Evolutionary conservation across 2,888 invertebrate genomes (phyloP).

Genomic region (Oscheius sp.): DNA sequence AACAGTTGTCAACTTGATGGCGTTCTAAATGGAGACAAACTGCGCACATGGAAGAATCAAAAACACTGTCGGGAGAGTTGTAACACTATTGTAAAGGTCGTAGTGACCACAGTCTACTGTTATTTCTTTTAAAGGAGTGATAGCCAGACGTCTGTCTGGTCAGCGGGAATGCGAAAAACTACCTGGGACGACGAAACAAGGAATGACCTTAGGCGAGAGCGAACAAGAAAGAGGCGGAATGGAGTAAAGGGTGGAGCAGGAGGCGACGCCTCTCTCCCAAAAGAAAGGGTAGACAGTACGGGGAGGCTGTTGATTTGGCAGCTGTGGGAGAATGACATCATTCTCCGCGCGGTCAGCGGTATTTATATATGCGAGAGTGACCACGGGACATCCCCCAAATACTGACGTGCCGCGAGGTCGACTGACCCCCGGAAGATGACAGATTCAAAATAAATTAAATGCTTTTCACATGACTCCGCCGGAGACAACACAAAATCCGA

Average conservation of each 20-base stretch:
- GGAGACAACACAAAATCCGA: not conserved
- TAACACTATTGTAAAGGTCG: slow-evolving; percentile 34
- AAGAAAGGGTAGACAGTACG: slow-evolving; percentile 8
- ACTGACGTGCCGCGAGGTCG: no score
- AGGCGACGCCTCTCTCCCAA: no score
- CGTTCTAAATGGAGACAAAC: not conserved
- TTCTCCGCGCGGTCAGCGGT: slow-evolving; percentile 25
- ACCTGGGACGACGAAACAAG: not conserved
- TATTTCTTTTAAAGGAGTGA: not conserved
- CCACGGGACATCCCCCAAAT: slow-evolving; percentile 30
- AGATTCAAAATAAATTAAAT: not conserved
- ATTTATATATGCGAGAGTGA: slow-evolving; percentile 35
- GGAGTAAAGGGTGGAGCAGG: not conserved
- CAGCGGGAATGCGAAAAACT: slow-evolving; percentile 11
- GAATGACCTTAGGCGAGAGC: slow-evolving; percentile 9
- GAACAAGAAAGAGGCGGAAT: not conserved
- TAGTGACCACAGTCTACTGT: slow-evolving; percentile 32
- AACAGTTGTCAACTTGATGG: slow-evolving; percentile 1
- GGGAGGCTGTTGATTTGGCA: slow-evolving; percentile 11
- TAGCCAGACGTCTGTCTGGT: slow-evolving; percentile 27
- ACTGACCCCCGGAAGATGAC: no score
- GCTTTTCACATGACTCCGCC: slow-evolving; percentile 17
- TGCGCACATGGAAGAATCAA: slow-evolving; percentile 18
- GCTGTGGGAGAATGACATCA: slow-evolving; percentile 33
- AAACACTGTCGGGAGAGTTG: not conserved